A percentile compares a stretch with the other conserved stretches of the same genome.
Conservation (phyloP, 2,888 invertebrate species). For the Taphrorychus bicolor region DNA sequence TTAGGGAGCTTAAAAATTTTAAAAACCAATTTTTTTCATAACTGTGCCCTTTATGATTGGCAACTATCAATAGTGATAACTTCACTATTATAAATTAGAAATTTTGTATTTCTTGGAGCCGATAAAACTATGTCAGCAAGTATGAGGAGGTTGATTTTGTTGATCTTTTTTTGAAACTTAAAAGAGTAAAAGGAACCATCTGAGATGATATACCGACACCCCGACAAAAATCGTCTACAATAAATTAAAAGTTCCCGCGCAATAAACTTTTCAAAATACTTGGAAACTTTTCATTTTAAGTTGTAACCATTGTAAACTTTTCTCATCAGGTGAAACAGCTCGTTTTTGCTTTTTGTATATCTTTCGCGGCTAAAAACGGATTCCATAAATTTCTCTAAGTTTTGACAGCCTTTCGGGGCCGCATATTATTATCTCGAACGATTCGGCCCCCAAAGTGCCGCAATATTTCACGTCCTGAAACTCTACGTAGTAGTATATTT, state of each 20-base stretch:
- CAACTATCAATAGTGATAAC: too few species aligned
- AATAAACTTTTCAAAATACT: slow-evolving; percentile 24
- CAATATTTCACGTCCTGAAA: background rate
- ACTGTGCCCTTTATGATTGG: too few species aligned
- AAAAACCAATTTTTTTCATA: too few species aligned
- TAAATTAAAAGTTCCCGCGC: slow-evolving; percentile 18
- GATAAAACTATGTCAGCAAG: too few species aligned
- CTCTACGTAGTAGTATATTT: background rate
- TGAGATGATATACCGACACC: background rate
- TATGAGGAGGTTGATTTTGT: too few species aligned
- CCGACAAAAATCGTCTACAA: background rate
- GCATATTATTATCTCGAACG: background rate
- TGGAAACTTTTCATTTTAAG: slow-evolving; percentile 28
- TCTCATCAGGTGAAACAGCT: slow-evolving; percentile 36
- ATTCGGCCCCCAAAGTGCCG: background rate
- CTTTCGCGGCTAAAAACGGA: slow-evolving; percentile 25
- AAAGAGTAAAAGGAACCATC: background rate
- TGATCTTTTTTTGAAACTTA: background rate
- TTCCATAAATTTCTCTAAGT: slow-evolving; percentile 24
- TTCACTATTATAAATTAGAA: too few species aligned
- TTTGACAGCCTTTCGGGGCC: slow-evolving; percentile 11
- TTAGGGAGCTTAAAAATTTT: too few species aligned
- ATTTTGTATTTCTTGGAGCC: too few species aligned
- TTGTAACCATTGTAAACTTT: slow-evolving; percentile 29
- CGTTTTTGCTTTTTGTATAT: slow-evolving; percentile 34